Evolutionary conservation across 2,888 invertebrate species (phyloP), one percentile per base, ranked within the genome.

Genomic region (Volucella inanis): DNA sequence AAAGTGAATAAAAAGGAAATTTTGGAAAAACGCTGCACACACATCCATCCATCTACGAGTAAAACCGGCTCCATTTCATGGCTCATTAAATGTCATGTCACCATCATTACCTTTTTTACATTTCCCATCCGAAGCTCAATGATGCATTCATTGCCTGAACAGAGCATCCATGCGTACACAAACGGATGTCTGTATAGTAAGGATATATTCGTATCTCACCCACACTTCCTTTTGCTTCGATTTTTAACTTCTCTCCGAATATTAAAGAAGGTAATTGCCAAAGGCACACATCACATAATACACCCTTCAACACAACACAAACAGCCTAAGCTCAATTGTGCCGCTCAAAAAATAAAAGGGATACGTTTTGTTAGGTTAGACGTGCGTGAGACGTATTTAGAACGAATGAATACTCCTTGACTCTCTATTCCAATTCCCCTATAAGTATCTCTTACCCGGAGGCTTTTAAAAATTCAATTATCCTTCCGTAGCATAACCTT

Each of bases 51-150:
- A 41, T 50, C 41, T 55, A 39, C 45, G 43, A n/a, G 47, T 61
- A 77, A 76, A 47, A 59, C 70, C 59, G 77, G 70, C 65, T 77
- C 81, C 65, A 82, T 82, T 82, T 82, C 77, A 82, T 82, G 81
- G 81, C 77, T 82, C 77, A 82, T 82, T 82, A 77, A 82, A 82
- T 77, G 77, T 71, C 81, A 77, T 82, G 81, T 82, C 81, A 77
- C 81, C 77, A 77, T 77, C 77, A 77, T 82, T 71, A 82, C 65
- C 61, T 74, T 79, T 74, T 81, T 61, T 52, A 77, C 77, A 77
- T 82, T 82, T 82, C 81, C 81, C 77, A 77, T 82, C 59, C 49
- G 52, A 81, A 65, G 43, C 77, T 55, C 81, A 82, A 82, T 82
- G 81, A 77, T 82, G 81, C 81, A 77, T 82, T 71, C 70, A 70